Base-by-base conservation (phyloP, 2,888 invertebrate species). In the Pyrgus malvae region DNA sequence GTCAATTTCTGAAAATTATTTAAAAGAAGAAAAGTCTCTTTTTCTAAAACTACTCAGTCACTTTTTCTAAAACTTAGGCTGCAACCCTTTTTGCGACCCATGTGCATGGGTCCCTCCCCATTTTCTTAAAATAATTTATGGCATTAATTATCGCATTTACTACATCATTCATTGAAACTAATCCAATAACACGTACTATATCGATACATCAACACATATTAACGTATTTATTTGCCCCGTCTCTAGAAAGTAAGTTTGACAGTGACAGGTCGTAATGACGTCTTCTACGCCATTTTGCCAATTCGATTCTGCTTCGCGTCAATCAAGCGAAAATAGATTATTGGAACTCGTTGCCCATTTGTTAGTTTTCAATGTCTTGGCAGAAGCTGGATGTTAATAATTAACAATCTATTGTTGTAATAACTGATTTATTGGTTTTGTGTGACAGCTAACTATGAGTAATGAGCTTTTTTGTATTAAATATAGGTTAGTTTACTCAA, bases 281-380 rank as follows among this genome's bases (percentile, higher is more conserved):
- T 33, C 33, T 33, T 14, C 12, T 25, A 16, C 50, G 35, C 25
- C 41, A 33, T 60, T 62, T 67, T 65, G 71, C 72, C 74, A 69
- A 72, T 73, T 70, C 69, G 67, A 72, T 76, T 70, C 64, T 60
- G 60, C 66, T 62, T 59, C 59, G 56, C 58, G 66, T 65, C 68
- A 67, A 64, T 68, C 69, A 64, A 61, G 57, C 59, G 11, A 46
- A 63, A 68, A 67, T 64, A 63, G 61, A 63, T 56, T 62, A 63
- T 64, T 59, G 60, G 59, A 62, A 56, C 48, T 56, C 48, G 55
- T 57, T 46, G 53, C 56, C 57, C 63, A 58, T 58, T 64, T 56
- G 57, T 59, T 60, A 59, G 57, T 65, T 59, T 46, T 29, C 56
- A 48, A 69, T 66, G 68, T 69, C 67, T 69, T 64, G 48, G 38